Conservation (phyloP, 2,113 vertebrate species). For the Alligator mississippiensis region DNA sequence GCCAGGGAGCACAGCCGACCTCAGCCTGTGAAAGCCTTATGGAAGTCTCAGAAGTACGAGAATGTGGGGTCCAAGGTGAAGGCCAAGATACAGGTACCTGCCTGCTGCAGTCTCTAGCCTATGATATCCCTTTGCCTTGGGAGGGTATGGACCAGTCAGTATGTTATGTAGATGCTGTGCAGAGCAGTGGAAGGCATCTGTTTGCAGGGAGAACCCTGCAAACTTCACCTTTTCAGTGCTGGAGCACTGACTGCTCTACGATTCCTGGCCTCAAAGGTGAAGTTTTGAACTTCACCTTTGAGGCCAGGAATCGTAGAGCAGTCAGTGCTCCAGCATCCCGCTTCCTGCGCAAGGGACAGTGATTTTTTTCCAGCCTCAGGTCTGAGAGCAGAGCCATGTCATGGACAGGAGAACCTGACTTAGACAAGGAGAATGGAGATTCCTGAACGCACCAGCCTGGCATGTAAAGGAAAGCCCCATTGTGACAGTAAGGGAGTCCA, state of each 20-base stretch:
- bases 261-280: too few species aligned
- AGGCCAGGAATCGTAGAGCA: neutral
- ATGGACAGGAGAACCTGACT: rapidly evolving
- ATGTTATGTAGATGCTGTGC: neutral
- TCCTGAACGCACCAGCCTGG: neutral
- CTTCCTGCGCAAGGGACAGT: neutral
- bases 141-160: neutral
- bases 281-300: too few species aligned
- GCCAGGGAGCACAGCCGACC: conserved; percentile 77
- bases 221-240: too few species aligned
- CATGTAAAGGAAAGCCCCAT: neutral
- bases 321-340: neutral
- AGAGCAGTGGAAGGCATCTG: neutral
- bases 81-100: conserved; percentile 85
- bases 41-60: conserved; percentile 91
- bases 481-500: neutral
- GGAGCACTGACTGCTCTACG: too few species aligned
- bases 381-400: neutral
- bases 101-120: neutral
- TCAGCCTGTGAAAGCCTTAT: conserved; percentile 90
- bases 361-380: neutral
- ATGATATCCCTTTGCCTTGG: neutral
- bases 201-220: neutral
- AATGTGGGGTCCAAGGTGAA: conserved; percentile 89
- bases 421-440: neutral